A percentile compares a stretch with the other conserved stretches of the same genome.
Evolutionary conservation across 2,888 invertebrate genomes (phyloP).

Genomic region (Tetragnatha montana): DNA sequence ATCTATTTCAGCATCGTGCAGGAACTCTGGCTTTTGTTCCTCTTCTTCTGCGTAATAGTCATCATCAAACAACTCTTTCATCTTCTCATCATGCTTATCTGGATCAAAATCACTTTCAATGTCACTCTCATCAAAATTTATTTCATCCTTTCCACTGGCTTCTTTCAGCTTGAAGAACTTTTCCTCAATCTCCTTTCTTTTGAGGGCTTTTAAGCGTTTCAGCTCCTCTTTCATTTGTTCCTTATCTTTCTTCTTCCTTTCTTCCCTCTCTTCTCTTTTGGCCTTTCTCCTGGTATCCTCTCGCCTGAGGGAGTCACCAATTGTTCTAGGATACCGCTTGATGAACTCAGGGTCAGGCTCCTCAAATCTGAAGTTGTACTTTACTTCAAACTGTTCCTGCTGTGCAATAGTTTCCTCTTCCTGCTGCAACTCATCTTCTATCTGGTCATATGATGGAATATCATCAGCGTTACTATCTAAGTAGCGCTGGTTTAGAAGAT

Average conservation of each 20-base stretch:
- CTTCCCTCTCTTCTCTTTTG: conserved; percentile 85
- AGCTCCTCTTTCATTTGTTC: conserved; percentile 89
- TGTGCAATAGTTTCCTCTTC: conserved; percentile 88
- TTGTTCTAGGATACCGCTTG: conserved; percentile 88
- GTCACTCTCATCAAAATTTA: conserved; percentile 85
- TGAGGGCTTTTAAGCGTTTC: conserved; percentile 89
- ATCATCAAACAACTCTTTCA: conserved; percentile 89
- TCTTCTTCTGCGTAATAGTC: conserved; percentile 87
- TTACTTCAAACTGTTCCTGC: conserved; percentile 93
- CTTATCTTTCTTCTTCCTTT: conserved; percentile 87
- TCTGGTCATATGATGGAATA: conserved; percentile 76
- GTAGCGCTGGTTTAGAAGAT: conserved; percentile 89
- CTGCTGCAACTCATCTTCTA: conserved; percentile 82
- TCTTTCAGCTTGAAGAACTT: conserved; percentile 90
- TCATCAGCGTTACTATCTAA: conserved; percentile 70
- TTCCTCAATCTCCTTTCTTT: conserved; percentile 91
- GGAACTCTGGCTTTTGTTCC: conserved; percentile 89
- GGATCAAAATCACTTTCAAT: conserved; percentile 94
- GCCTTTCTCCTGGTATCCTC: conserved; percentile 86
- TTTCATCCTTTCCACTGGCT: conserved; percentile 87
- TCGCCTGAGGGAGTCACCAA: conserved; percentile 87
- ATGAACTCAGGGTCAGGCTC: conserved; percentile 84
- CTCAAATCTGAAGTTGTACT: conserved; percentile 96
- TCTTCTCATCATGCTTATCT: conserved; percentile 87
- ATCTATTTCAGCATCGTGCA: conserved; percentile 83